Base-by-base conservation (phyloP, 2,113 vertebrate genomes). In the Phylloscopus whistleri region DNA sequence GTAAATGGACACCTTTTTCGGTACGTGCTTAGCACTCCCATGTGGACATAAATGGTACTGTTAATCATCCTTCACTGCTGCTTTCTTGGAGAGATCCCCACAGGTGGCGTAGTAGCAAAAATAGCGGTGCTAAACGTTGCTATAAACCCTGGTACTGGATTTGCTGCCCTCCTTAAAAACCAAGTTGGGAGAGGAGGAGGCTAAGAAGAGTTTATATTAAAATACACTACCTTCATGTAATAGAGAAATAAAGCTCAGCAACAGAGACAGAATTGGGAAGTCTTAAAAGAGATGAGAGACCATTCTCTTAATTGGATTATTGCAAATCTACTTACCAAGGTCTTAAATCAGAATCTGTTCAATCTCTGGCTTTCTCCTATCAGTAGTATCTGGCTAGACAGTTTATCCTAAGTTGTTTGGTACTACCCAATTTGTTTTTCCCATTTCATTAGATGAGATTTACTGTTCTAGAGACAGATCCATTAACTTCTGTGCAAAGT, bases 21-120 rank as follows among this genome's bases (percentile, higher is more conserved):
- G 30, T 85, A 30, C 0, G 70, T 60, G 59, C 63, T 84, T 91
- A 92, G 93, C 95, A 49, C 93, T 81, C 96, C 86, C 95, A 2
- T 46, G 87, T 95, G 95, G 91, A 58, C 2, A 0, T 21, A 53
- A 80, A 20, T 44, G 82, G 73, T 92, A 96, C 44, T n/a, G 52
- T 62, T 93, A 19, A 46, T 68, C 6, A 8, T 49, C 39, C 20
- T 44, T 56, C 24, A 3, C 3, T 79, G 33, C 51, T 56, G 6
- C 28, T 41, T 52, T 19, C 70, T 59, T 48, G 44, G 46, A 59
- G 78, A 31, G 62, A 37, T 33, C 6, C 2, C 23, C 80, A 2
- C 24, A 27, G 63, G 13, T 67, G 7, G 33, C 4, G 13, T 13
- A 33, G 19, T 37, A 77, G 68, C 26, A 73, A 31, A 85, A 73